These are phyloP conservation scores for Fragum whitleyi DNA, from an alignment of 2,888 invertebrate genomes.

Conservation along the genomic window DNA sequence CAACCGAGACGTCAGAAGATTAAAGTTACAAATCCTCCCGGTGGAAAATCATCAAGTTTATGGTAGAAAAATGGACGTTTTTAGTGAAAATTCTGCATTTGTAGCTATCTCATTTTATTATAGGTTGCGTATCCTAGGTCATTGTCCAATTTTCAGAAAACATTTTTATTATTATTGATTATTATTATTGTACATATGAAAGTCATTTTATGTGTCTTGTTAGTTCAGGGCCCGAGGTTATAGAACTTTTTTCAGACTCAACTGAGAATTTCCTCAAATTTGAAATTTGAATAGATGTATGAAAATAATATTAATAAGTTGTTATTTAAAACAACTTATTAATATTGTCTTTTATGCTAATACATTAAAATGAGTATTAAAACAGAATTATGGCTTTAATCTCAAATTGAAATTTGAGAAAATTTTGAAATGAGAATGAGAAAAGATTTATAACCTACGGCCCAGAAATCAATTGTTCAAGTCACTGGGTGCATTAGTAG, in stretches of 20 bases:
- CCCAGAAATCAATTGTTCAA: background rate
- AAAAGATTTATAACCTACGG: too few species aligned
- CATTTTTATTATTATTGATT: background rate
- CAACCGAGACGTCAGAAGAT: constrained; percentile 75
- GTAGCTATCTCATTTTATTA: constrained; percentile 15
- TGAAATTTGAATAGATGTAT: too few species aligned
- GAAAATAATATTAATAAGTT: too few species aligned
- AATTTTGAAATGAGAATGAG: too few species aligned
- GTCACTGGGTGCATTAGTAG: background rate
- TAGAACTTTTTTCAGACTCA: too few species aligned
- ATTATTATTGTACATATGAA: background rate
- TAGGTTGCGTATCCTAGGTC: constrained; percentile 20
- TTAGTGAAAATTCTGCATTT: constrained; percentile 4
- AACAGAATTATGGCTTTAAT: too few species aligned
- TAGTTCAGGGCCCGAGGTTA: too few species aligned
- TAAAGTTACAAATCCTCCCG: constrained; percentile 82
- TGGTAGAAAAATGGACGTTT: constrained; percentile 67
- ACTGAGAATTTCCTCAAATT: too few species aligned
- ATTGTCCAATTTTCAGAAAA: constrained; percentile 18
- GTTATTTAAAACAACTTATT: too few species aligned
- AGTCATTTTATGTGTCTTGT: constrained; percentile 8
- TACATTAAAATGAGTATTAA: too few species aligned
- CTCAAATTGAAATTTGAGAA: too few species aligned
- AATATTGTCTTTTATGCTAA: too few species aligned
- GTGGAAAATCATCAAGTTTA: constrained; percentile 78